Evolutionary conservation across 2,113 vertebrate species (phyloP).

Genomic region (Talpa occidentalis): DNA sequence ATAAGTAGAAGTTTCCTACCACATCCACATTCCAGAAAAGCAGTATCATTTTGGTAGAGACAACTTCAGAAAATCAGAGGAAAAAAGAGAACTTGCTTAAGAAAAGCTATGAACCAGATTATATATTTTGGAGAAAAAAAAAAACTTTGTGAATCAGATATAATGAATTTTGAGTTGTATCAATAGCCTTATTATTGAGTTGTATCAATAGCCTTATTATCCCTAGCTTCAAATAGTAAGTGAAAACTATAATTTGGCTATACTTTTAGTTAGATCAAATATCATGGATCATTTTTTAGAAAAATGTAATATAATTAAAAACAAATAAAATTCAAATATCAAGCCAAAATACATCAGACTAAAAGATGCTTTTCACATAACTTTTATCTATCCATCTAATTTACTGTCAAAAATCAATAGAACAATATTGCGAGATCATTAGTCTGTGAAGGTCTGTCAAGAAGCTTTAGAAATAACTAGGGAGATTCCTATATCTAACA

Average conservation of each 20-base stretch:
- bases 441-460: not conserved
- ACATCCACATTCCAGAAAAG: conserved; percentile 81
- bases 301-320: conserved; percentile 35
- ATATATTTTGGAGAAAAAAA: not conserved
- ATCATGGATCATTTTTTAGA: not conserved
- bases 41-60: conserved; percentile 73
- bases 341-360: not conserved
- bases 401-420: not conserved
- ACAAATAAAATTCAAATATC: conserved; percentile 8
- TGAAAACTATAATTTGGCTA: not conserved
- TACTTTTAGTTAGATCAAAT: conserved; percentile 1
- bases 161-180: not conserved
- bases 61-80: conserved; percentile 68
- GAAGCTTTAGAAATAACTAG: not conserved
- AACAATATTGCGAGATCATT: not conserved
- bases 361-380: not conserved
- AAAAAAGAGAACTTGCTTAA: conserved; percentile 26
- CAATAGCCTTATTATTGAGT: not conserved
- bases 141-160: not conserved
- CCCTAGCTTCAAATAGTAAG: not conserved
- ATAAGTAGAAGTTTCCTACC: conserved; percentile 84
- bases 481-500: not conserved
- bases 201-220: not conserved
- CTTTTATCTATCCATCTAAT: not conserved
- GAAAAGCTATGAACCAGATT: conserved; percentile 50